Percentiles rank a stretch among this genome's conserved stretches.
phyloP scores from a whole-genome alignment of 2,113 vertebrate genomes.

The Eulemur rufifrons region DNA sequence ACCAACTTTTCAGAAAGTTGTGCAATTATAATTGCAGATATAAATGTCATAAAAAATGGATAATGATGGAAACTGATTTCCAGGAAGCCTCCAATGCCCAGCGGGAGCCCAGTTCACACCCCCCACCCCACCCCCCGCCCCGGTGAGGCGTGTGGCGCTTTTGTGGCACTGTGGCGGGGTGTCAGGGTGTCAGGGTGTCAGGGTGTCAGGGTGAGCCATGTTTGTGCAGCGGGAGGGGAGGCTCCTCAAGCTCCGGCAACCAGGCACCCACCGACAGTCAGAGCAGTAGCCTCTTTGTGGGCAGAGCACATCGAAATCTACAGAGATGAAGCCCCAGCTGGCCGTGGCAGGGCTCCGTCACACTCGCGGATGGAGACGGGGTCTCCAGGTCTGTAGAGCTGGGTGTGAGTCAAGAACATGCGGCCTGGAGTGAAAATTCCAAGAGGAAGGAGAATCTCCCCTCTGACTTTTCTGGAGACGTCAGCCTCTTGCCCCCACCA shows the following conservation, averaged over 20 bases:
- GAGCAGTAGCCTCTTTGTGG: too few species aligned
- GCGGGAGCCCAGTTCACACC: rapidly evolving
- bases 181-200: too few species aligned
- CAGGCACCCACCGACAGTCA: background rate
- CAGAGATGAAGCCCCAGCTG: background rate
- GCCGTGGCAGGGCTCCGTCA: rapidly evolving
- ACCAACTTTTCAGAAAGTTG: background rate
- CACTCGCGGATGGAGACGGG: rapidly evolving
- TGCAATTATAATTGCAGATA: background rate
- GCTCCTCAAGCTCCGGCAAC: too few species aligned
- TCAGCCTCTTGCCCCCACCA: background rate
- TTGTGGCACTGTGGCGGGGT: background rate
- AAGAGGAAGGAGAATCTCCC: background rate
- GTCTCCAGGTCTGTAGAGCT: background rate
- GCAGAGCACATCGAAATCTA: background rate
- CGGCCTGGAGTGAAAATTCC: background rate
- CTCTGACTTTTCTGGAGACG: background rate
- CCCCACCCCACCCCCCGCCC: background rate
- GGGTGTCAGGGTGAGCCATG: too few species aligned
- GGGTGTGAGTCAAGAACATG: background rate
- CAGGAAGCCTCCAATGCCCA: background rate
- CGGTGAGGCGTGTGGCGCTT: rapidly evolving
- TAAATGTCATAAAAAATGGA: background rate
- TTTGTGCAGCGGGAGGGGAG: rapidly evolving
- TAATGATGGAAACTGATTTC: background rate